Conservation (phyloP, 2,888 invertebrate genomes). For the Drosophila diplacantha region DNA sequence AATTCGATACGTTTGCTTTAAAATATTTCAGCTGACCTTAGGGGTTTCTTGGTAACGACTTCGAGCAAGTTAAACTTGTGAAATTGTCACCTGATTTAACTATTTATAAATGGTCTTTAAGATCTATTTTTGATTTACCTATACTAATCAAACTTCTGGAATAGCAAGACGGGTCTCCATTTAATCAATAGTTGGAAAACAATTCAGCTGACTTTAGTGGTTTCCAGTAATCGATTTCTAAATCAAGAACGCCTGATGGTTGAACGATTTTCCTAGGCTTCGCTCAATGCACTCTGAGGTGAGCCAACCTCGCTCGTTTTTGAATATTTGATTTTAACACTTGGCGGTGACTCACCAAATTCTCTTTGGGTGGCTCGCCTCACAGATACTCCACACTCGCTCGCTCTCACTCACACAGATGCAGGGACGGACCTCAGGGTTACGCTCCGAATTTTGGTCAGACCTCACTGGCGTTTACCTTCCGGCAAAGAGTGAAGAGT, state of each 20-base stretch:
- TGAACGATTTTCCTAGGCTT: not conserved
- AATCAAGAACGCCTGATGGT: not conserved
- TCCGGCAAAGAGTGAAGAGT: constrained; percentile 29
- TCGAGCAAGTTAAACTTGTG: not conserved
- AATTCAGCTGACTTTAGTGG: not conserved
- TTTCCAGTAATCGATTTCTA: not conserved
- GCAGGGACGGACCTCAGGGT: constrained; percentile 19
- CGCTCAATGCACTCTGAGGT: constrained; percentile 6
- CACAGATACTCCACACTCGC: constrained; percentile 1
- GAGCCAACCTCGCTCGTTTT: constrained; percentile 8
- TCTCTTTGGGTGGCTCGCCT: constrained; percentile 4
- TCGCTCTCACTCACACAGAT: constrained; percentile 5
- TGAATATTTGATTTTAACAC: constrained; percentile 16
- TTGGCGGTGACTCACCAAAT: constrained; percentile 20
- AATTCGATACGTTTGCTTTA: constrained; percentile 3
- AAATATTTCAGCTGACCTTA: not conserved
- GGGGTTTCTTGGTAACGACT: not conserved
- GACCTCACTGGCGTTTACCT: constrained; percentile 13
- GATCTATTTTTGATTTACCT: not conserved
- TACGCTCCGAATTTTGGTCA: constrained; percentile 19
- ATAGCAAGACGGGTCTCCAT: not conserved
- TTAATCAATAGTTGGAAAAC: not conserved
- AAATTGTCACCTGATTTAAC: not conserved
- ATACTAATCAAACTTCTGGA: not conserved
- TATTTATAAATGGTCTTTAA: not conserved